Percentiles rank a stretch among this genome's conserved stretches.
Conservation (phyloP, 2,113 vertebrate genomes). For the Gulo gulo region DNA sequence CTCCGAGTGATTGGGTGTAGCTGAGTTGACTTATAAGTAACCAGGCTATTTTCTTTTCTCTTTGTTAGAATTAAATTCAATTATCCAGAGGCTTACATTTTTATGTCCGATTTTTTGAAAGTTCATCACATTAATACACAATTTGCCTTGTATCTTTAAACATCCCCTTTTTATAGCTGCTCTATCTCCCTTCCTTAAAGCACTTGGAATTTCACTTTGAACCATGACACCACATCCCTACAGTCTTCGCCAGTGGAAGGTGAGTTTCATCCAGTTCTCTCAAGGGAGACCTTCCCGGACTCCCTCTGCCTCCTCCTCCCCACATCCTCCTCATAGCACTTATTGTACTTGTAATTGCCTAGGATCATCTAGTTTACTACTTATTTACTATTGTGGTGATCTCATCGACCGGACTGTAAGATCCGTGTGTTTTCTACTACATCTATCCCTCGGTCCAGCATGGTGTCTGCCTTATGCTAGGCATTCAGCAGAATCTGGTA, state of each 20-base stretch:
- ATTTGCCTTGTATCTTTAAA: background rate
- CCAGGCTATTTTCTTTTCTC: background rate
- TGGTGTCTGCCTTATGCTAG: background rate
- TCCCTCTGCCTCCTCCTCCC: too few relatives aligned
- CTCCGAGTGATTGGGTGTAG: background rate
- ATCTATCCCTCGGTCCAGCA: background rate
- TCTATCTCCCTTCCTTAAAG: background rate
- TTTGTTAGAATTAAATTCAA: background rate
- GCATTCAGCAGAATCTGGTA: background rate
- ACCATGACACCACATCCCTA: rapidly evolving
- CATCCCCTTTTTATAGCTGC: background rate
- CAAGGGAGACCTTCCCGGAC: background rate
- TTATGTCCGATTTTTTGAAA: background rate
- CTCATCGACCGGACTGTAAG: background rate
- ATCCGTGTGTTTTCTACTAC: background rate
- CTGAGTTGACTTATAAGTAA: background rate
- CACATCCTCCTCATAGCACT: background rate
- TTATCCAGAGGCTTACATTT: background rate
- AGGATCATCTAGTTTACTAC: background rate
- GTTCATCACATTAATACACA: background rate
- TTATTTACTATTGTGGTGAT: background rate
- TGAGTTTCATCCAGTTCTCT: background rate
- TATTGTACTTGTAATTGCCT: background rate
- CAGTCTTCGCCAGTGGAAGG: background rate
- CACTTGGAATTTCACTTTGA: background rate